Percentiles rank a stretch among this genome's conserved stretches.
Evolutionary conservation across 1,140 invertebrate genomes (phyloP).

Genomic region (Drosophila persimilis): DNA sequence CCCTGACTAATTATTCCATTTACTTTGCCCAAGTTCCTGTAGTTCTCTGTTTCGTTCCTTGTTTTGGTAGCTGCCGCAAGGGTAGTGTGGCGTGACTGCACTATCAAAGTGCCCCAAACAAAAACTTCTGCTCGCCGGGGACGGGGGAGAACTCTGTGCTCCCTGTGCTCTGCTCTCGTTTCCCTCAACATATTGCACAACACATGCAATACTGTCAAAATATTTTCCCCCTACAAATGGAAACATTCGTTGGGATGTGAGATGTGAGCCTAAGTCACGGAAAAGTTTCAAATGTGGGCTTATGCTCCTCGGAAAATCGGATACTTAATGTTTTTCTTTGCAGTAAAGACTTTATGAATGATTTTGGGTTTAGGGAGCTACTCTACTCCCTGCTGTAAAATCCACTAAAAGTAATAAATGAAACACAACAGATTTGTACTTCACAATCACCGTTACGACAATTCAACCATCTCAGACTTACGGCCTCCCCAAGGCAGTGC

Average conservation of each 20-base stretch:
- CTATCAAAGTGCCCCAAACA: constrained; percentile 30
- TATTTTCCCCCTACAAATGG: constrained; percentile 22
- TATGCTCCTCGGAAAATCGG: too few species aligned
- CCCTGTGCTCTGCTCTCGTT: too few species aligned
- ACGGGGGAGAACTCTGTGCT: neutral
- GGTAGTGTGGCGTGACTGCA: constrained; percentile 59
- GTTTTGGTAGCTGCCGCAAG: constrained; percentile 14
- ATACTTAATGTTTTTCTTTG: too few species aligned
- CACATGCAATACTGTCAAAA: constrained; percentile 44
- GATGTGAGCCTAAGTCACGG: constrained; percentile 31
- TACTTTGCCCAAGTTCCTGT: constrained; percentile 56
- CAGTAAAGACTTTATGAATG: too few species aligned
- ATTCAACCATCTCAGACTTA: too few species aligned
- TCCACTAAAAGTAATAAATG: too few species aligned
- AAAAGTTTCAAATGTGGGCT: constrained; percentile 8
- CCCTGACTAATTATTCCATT: constrained; percentile 69
- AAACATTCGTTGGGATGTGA: constrained; percentile 11
- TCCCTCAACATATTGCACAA: constrained; percentile 35
- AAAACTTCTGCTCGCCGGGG: constrained; percentile 25
- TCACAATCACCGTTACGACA: too few species aligned
- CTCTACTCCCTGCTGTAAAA: too few species aligned
- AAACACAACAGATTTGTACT: too few species aligned
- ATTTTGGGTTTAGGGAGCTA: too few species aligned
- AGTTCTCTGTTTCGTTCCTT: constrained; percentile 1
- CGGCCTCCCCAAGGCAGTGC: too few species aligned